phyloP scores from a whole-genome alignment of 1,140 invertebrate genomes.

The Neuroterus valhalla region DNA sequence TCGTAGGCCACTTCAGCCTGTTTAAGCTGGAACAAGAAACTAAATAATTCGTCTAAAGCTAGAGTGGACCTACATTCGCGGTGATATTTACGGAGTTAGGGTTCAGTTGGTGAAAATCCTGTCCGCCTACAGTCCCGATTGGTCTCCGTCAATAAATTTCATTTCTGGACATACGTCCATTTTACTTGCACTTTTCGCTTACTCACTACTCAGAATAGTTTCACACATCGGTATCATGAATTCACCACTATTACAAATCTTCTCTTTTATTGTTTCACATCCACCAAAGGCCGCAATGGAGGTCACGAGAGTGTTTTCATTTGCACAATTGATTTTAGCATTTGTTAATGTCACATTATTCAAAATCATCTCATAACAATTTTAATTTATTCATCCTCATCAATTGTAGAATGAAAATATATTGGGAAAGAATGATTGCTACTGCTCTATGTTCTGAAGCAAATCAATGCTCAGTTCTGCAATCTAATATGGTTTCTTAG shows the following conservation, averaged over 20 bases:
- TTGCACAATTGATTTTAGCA: neutral
- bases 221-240: slow-evolving; percentile 1
- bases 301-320: slow-evolving; percentile 2
- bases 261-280: neutral
- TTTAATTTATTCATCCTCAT: neutral
- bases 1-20: too few species aligned
- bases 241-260: neutral
- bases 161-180: slow-evolving; percentile 6
- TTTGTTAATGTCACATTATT: neutral
- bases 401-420: neutral
- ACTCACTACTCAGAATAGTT: slow-evolving; percentile 26
- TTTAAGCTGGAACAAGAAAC: neutral
- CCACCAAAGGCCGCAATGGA: slow-evolving; percentile 1
- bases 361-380: neutral
- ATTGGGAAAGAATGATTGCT: too few species aligned
- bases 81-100: slow-evolving; percentile 21
- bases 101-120: slow-evolving; percentile 18
- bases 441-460: too few species aligned
- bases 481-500: too few species aligned
- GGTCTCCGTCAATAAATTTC: slow-evolving; percentile 11
- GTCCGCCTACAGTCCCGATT: slow-evolving; percentile 15
- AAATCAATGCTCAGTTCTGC: too few species aligned
- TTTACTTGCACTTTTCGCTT: slow-evolving; percentile 17
- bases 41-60: neutral
- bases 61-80: slow-evolving; percentile 5